phyloP scores from a whole-genome alignment of 2,888 invertebrate species.

The Seira musarum region DNA sequence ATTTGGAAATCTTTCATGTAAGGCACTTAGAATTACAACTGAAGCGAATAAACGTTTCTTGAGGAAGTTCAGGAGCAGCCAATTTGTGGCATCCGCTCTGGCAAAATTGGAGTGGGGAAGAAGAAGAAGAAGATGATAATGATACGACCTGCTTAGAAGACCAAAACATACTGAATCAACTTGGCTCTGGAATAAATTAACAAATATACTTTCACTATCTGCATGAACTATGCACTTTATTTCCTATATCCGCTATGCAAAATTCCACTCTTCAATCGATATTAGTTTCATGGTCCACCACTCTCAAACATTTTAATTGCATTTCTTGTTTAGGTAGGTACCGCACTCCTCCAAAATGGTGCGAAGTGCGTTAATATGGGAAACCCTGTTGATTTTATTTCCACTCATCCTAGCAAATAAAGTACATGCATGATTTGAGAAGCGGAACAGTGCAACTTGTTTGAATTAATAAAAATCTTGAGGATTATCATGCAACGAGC shows the following conservation, averaged over 20 bases:
- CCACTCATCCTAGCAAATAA: slow-evolving; percentile 34
- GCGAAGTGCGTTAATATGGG: not conserved
- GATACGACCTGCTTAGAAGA: slow-evolving; percentile 15
- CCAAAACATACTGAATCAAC: slow-evolving; percentile 41
- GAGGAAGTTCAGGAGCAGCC: not conserved
- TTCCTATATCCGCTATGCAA: slow-evolving; percentile 9
- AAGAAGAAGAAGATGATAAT: not conserved
- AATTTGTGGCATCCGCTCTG: not conserved
- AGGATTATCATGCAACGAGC: not conserved
- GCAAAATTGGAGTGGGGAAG: not conserved
- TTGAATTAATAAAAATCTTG: not conserved
- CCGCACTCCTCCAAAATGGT: not conserved
- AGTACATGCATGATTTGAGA: slow-evolving; percentile 45
- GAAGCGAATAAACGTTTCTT: not conserved
- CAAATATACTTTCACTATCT: slow-evolving; percentile 39
- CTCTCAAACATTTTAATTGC: slow-evolving; percentile 4
- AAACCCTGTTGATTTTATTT: not conserved
- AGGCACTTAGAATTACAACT: not conserved
- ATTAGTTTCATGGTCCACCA: slow-evolving; percentile 51
- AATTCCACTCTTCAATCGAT: not conserved
- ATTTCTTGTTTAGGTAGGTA: not conserved
- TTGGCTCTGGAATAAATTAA: slow-evolving; percentile 40
- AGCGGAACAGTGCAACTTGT: slow-evolving; percentile 48
- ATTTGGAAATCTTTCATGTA: not conserved
- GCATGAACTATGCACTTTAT: slow-evolving; percentile 4